Percentiles rank a stretch among this genome's conserved stretches.
phyloP scores from a whole-genome alignment of 2,113 vertebrate species.

The Garra rufa region DNA sequence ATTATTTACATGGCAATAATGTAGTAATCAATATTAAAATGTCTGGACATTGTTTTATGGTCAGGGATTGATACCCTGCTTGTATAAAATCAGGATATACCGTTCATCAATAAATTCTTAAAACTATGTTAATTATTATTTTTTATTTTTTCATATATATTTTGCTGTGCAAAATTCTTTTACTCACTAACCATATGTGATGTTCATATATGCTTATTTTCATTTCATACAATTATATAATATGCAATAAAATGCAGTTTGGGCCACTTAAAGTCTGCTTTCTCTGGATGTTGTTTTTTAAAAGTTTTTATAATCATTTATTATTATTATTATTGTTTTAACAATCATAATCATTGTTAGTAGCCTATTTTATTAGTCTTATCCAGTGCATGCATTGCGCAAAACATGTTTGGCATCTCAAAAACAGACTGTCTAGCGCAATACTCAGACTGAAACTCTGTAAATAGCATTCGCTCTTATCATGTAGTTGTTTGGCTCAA shows the following conservation, averaged over 20 bases:
- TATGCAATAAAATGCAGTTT: constrained; percentile 82
- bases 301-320: constrained; percentile 39
- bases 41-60: constrained; percentile 88
- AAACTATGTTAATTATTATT: constrained; percentile 93
- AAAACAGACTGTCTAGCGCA: not conserved
- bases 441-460: constrained; percentile 10
- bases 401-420: not conserved
- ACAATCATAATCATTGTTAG: not conserved
- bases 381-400: not conserved
- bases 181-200: constrained; percentile 98
- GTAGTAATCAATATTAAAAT: constrained; percentile 86
- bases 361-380: not conserved
- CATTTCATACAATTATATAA: constrained; percentile 86
- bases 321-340: constrained; percentile 25
- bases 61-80: constrained; percentile 97
- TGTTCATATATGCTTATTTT: constrained; percentile 96
- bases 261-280: constrained; percentile 73
- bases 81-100: constrained; percentile 88
- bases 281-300: constrained; percentile 67
- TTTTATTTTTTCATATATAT: constrained; percentile 87
- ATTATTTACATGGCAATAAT: constrained; percentile 95
- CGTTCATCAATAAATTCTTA: constrained; percentile 87
- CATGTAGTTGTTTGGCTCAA: constrained; percentile 14
- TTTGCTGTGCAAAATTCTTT: constrained; percentile 99
- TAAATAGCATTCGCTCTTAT: not conserved